Evolutionary conservation across 2,113 vertebrate species (phyloP).

Genomic region (Smithornis capensis): DNA sequence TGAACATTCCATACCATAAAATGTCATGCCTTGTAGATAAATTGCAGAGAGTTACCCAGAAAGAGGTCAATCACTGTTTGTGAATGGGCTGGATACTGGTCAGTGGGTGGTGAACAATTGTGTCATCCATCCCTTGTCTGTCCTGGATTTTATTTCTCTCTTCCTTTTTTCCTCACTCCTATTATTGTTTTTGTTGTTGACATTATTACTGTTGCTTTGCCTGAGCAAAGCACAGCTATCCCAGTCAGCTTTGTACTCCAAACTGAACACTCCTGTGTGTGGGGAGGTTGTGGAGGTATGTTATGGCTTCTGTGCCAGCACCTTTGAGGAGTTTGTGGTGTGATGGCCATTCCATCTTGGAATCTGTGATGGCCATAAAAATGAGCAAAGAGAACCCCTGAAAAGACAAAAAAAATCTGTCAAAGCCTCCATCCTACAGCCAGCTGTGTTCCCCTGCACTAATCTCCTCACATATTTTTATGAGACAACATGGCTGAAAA

Average conservation of each 20-base stretch:
- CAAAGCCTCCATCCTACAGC: no score
- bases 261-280: no score
- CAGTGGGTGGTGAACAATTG: background rate
- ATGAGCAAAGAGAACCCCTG: no score
- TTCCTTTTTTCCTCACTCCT: background rate
- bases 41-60: background rate
- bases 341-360: no score
- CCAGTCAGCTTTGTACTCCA: no score
- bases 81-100: background rate
- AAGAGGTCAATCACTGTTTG: background rate
- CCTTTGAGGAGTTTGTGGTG: no score
- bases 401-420: no score
- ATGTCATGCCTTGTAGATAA: background rate
- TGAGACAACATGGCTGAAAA: background rate
- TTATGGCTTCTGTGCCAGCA: no score
- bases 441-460: no score
- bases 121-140: fast-evolving
- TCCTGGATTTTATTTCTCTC: background rate
- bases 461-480: background rate
- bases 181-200: background rate
- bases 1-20: background rate
- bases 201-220: background rate
- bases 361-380: no score
- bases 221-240: no score
- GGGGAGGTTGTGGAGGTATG: no score